Evolutionary conservation across 2,797 vertebrate species (phyloP).

Genomic region (Chrysocyon brachyurus): DNA sequence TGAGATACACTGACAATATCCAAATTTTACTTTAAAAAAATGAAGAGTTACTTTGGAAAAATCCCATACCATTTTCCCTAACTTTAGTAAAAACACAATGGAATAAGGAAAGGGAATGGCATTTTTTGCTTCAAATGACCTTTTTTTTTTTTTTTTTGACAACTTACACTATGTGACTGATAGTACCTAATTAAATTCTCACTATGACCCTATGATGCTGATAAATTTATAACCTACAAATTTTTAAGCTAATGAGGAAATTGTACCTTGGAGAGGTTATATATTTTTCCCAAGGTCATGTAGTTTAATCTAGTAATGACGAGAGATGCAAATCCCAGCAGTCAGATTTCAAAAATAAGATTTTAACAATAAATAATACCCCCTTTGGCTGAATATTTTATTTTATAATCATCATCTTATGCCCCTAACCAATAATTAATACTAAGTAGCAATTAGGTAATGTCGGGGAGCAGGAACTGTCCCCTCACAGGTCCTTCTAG

Average conservation of each 20-base stretch:
- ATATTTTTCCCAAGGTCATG: rapidly evolving
- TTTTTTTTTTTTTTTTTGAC: background rate
- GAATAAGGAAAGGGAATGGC: background rate
- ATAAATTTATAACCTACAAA: background rate
- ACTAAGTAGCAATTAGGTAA: background rate
- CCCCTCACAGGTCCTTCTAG: background rate
- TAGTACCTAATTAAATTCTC: background rate
- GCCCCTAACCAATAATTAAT: background rate
- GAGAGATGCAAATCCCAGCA: background rate
- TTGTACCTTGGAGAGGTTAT: background rate
- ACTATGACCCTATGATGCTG: background rate
- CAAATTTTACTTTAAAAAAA: background rate
- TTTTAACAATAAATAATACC: background rate
- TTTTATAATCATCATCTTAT: background rate
- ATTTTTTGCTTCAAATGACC: background rate
- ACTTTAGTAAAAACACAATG: background rate
- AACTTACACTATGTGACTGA: background rate
- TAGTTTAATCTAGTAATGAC: background rate
- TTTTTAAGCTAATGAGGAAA: background rate
- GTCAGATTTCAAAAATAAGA: background rate
- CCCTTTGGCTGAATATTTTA: background rate
- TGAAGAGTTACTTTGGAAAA: background rate
- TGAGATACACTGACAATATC: background rate
- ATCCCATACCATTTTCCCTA: background rate
- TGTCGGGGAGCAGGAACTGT: background rate